Conservation (phyloP, 1,140 invertebrate species). For the Dermatophagoides farinae region DNA sequence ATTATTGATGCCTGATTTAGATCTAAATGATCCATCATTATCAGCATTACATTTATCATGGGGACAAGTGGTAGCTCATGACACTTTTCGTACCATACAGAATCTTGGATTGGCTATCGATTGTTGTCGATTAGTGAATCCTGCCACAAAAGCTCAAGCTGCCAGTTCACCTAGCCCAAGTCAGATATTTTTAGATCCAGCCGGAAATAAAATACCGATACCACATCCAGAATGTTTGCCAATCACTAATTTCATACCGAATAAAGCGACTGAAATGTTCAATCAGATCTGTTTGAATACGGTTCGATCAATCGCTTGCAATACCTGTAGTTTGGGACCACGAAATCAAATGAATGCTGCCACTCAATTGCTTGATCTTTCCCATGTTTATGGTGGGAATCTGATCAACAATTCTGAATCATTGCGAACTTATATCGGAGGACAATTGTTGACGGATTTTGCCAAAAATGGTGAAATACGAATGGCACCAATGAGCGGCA, state of each 20-base stretch:
- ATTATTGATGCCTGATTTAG: conserved; percentile 23
- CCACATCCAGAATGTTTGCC: conserved; percentile 10
- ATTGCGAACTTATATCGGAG: conserved; percentile 1
- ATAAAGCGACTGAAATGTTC: conserved; percentile 5
- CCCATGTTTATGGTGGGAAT: conserved; percentile 44
- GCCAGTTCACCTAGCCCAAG: not conserved
- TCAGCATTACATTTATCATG: conserved; percentile 10
- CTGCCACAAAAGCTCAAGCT: not conserved
- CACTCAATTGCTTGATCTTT: conserved; percentile 47
- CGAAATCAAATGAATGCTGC: conserved; percentile 47
- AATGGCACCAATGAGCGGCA: not conserved
- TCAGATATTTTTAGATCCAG: not conserved
- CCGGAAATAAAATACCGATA: not conserved
- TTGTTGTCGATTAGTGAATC: conserved; percentile 10
- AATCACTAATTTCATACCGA: conserved; percentile 2
- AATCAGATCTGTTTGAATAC: conserved; percentile 10
- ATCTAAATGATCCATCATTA: conserved; percentile 12
- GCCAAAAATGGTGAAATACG: not conserved
- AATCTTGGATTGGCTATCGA: conserved; percentile 10
- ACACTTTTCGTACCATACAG: conserved; percentile 15
- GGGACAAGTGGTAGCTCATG: conserved; percentile 19
- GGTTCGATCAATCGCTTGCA: conserved; percentile 5
- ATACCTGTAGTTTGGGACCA: conserved; percentile 17
- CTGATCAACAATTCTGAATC: conserved; percentile 12
- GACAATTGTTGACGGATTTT: not conserved